Evolutionary conservation across 2,888 invertebrate species (phyloP), one percentile per base, ranked within the genome.

Genomic region (Cephonodes hylas): DNA sequence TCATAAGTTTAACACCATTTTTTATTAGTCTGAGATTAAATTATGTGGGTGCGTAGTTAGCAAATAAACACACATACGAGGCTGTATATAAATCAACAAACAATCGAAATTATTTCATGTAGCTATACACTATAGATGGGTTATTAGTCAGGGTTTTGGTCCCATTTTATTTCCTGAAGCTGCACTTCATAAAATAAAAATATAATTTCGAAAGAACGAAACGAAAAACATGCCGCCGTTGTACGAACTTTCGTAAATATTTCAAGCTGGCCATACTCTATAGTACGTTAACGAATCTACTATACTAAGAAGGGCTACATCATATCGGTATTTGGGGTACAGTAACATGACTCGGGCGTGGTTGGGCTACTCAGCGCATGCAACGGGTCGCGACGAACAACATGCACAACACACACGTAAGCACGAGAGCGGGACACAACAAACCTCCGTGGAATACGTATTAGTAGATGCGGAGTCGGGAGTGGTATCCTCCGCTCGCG

Each of bases 361-460:
- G 64, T 58, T 48, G 59, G 65, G 64, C 46, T 63, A 42, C 42
- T 15, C 22, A 18, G 63, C 25, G 69, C 65, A 72, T 74, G 42
- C 38, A 38, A 38, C 60, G 25, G 31, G 25, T 18, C 31, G 25
- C 46, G 46, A 58, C 45, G 38, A 73, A 71, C 66, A 74, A 69
- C 77, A 77, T 75, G 77, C 79, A 73, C 64, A 63, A 65, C 65
- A 66, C 75, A 77, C 75, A 72, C 79, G 74, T 67, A 86, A 84
- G 82, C 84, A 68, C 73, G 77, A 77, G 72, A 86, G 83, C 81
- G 80, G 83, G 85, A 83, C 83, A 85, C 85, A 88, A 91, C 91
- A 90, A 92, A 92, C 91, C 91, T 92, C 91, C 77, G 89, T 86
- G 74, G 84, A 84, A 86, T 83, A 89, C 78, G 86, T 83, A 86